A percentile compares a stretch with the other conserved stretches of the same genome.
Conservation (phyloP, 2,888 invertebrate species). For the Lysandra bellargus region DNA sequence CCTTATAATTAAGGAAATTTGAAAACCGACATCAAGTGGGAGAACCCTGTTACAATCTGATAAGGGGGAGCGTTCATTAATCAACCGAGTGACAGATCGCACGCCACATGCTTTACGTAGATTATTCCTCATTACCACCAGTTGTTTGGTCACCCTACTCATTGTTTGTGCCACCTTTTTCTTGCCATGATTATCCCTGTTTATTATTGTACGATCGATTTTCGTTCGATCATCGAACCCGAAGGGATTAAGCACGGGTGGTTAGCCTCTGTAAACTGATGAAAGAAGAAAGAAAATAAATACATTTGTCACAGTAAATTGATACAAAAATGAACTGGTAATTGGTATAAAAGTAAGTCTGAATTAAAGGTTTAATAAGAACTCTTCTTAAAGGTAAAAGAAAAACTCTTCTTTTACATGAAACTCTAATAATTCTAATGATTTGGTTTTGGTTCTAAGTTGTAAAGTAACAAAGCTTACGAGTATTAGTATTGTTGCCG, state of each 20-base stretch:
- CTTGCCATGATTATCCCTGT: constrained; percentile 15
- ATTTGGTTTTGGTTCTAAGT: background rate
- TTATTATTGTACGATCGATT: background rate
- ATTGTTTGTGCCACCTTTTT: constrained; percentile 13
- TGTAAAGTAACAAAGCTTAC: background rate
- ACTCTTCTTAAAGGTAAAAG: too few relatives aligned
- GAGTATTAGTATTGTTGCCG: background rate
- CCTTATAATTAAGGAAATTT: constrained; percentile 76
- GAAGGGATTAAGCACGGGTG: background rate
- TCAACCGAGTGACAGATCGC: constrained; percentile 66
- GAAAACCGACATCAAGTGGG: constrained; percentile 61
- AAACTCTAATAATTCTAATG: background rate
- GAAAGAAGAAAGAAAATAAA: background rate
- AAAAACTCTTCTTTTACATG: background rate
- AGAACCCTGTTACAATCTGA: constrained; percentile 51
- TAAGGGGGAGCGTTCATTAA: constrained; percentile 61
- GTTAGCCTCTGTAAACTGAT: background rate
- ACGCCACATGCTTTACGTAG: constrained; percentile 57
- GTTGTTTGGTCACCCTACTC: constrained; percentile 53
- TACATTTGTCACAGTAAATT: background rate
- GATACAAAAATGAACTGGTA: background rate
- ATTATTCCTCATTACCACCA: constrained; percentile 53
- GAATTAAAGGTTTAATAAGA: background rate
- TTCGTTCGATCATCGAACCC: background rate
- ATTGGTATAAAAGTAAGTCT: background rate